These are phyloP conservation scores for Xenotilapia flavipinnis DNA, from an alignment of 2,113 vertebrate genomes.

Conservation along the genomic window DNA sequence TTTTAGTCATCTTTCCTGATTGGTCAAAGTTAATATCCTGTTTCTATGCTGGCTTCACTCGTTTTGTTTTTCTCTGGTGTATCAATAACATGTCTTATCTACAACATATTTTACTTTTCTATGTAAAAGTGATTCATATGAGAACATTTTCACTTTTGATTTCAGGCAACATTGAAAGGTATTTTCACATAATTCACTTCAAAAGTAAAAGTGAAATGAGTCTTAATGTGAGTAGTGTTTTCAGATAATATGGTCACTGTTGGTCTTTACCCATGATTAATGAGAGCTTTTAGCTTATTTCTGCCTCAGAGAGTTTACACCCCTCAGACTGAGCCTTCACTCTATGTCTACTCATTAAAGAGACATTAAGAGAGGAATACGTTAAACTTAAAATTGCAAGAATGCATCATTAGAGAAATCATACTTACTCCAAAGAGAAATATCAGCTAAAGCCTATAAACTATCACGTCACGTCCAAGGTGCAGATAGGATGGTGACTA, in stretches of 20 bases:
- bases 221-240: background rate
- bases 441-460: background rate
- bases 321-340: background rate
- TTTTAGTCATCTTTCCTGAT: background rate
- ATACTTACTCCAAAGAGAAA: background rate
- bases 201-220: background rate
- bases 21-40: accelerated
- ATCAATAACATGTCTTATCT: background rate
- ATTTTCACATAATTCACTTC: background rate
- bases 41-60: background rate
- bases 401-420: background rate
- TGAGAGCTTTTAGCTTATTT: background rate
- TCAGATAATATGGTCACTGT: background rate
- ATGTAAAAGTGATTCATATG: background rate
- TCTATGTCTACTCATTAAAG: background rate
- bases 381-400: accelerated
- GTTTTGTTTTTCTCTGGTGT: background rate
- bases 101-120: accelerated
- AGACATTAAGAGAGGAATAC: background rate
- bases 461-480: background rate
- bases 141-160: background rate
- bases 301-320: background rate
- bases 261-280: background rate
- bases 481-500: background rate
- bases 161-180: background rate